Conservation (phyloP, 2,113 vertebrate species). For the Lasiurus cinereus region DNA sequence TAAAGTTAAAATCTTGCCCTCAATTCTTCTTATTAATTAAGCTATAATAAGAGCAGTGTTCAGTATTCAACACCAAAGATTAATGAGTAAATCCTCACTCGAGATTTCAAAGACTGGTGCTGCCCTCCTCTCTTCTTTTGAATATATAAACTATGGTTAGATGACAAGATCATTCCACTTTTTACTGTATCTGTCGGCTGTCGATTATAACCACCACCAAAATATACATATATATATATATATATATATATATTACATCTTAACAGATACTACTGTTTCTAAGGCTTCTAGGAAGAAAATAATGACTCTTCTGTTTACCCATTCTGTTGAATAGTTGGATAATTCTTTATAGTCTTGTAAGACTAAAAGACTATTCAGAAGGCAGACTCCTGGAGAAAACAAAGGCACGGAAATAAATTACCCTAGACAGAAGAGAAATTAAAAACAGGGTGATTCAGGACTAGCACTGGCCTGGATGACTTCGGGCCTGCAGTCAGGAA, state of each 20-base stretch:
- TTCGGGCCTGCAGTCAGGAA: not conserved
- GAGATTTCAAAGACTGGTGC: not conserved
- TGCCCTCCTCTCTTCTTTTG: not conserved
- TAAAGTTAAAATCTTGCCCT: slow-evolving; percentile 47
- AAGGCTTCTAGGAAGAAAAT: not conserved
- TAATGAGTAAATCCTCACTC: not conserved
- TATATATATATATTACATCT: too few relatives aligned
- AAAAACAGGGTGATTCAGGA: slow-evolving; percentile 46
- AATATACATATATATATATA: too few relatives aligned
- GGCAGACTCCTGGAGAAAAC: slow-evolving; percentile 29
- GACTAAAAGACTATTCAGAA: slow-evolving; percentile 56
- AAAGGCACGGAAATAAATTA: slow-evolving; percentile 64
- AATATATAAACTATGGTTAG: not conserved
- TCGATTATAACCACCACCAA: slow-evolving; percentile 7
- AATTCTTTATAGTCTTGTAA: slow-evolving; percentile 42
- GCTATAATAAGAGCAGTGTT: not conserved
- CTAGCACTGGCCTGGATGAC: not conserved
- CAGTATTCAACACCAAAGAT: slow-evolving; percentile 17
- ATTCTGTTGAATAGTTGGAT: too few relatives aligned
- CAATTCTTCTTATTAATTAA: slow-evolving; percentile 37
- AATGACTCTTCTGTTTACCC: not conserved
- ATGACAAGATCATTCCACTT: not conserved
- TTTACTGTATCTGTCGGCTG: not conserved
- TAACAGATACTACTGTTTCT: slow-evolving; percentile 34
- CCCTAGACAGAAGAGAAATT: slow-evolving; percentile 37